Evolutionary conservation across 2,797 vertebrate species (phyloP).

Genomic region (Sitta carolinensis): DNA sequence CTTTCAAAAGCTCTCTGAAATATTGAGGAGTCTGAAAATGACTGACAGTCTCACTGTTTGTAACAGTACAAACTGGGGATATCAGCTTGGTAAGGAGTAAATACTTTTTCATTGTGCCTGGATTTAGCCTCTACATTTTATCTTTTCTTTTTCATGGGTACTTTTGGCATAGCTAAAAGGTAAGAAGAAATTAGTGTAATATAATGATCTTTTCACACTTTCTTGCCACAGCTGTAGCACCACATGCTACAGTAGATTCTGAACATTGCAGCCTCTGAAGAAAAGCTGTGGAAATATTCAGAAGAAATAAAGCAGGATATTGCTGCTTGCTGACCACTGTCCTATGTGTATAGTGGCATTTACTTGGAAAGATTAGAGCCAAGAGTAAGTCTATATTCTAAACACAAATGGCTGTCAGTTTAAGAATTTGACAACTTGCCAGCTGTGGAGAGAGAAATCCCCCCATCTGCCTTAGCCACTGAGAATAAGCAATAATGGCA

Average conservation of each 20-base stretch:
- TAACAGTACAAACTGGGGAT: not conserved
- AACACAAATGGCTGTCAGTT: not conserved
- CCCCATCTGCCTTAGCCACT: not conserved
- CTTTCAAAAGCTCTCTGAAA: constrained; percentile 24
- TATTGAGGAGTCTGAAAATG: not conserved
- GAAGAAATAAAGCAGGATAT: not conserved
- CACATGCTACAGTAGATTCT: not conserved
- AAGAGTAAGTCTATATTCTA: not conserved
- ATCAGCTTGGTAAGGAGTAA: not conserved
- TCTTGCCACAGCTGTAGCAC: not conserved
- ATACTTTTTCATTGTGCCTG: not conserved
- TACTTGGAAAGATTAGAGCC: not conserved
- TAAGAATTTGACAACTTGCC: not conserved
- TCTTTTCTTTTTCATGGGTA: not conserved
- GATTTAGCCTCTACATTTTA: not conserved
- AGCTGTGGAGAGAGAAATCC: not conserved
- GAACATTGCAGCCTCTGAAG: not conserved
- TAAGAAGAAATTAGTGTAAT: not conserved
- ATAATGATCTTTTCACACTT: not conserved
- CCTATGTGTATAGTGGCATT: not conserved
- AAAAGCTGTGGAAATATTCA: not conserved
- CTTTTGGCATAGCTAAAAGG: not conserved
- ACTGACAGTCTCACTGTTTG: not conserved
- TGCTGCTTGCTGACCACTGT: not conserved
- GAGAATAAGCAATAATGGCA: not conserved